Conservation (phyloP, 2,888 invertebrate genomes). For the Caenorhabditis afra region DNA sequence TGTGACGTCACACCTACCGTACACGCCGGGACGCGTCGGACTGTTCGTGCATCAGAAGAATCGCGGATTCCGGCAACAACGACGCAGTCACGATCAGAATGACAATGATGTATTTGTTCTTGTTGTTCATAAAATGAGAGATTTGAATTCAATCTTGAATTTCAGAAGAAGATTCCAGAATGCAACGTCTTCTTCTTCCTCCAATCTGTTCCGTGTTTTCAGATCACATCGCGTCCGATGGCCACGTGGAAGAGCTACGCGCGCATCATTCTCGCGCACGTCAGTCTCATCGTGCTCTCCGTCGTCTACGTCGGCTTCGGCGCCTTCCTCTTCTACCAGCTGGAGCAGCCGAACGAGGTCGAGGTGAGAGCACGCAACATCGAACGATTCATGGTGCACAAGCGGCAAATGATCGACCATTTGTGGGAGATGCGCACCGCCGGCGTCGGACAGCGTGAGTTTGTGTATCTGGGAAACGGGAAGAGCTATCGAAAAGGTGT, state of each 20-base stretch:
- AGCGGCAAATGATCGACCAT: conserved; percentile 72
- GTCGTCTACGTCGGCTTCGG: conserved; percentile 78
- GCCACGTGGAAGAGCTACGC: conserved; percentile 79
- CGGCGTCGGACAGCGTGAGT: conserved; percentile 64
- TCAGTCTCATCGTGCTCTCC: conserved; percentile 79
- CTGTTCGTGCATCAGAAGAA: conserved; percentile 40
- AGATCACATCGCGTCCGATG: conserved; percentile 74
- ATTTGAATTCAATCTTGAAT: too few relatives aligned
- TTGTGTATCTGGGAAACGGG: too few relatives aligned
- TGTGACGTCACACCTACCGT: conserved; percentile 58
- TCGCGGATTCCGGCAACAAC: neutral
- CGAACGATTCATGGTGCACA: conserved; percentile 67
- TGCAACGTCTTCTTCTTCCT: neutral
- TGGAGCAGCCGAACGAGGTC: conserved; percentile 80
- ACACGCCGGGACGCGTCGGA: conserved; percentile 49
- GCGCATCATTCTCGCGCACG: conserved; percentile 79
- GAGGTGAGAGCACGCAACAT: conserved; percentile 68
- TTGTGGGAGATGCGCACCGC: conserved; percentile 73
- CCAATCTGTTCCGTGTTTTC: conserved; percentile 32
- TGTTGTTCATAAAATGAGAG: neutral
- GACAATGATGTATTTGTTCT: conserved; percentile 40
- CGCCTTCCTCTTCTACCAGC: conserved; percentile 78
- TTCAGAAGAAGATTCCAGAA: conserved; percentile 1
- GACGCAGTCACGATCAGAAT: conserved; percentile 30
- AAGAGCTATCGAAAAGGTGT: neutral